phyloP scores from a whole-genome alignment of 2,888 invertebrate genomes.

The Dioctria rufipes region DNA sequence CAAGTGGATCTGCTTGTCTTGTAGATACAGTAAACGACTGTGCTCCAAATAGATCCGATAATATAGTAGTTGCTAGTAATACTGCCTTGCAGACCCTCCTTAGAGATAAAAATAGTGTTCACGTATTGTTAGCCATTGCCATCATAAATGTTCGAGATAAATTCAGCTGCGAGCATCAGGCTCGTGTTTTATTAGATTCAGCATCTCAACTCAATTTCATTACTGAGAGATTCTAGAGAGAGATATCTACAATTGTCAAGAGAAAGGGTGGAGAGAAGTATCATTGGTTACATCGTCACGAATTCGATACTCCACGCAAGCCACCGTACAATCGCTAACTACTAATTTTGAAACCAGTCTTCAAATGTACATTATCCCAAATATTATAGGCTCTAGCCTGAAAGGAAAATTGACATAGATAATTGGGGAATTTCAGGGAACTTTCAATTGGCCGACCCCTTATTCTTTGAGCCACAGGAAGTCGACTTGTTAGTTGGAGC shows the following conservation, averaged over 20 bases:
- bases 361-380: neutral
- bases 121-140: neutral
- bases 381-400: neutral
- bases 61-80: neutral
- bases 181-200: too few species aligned
- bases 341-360: neutral
- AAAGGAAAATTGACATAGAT: conserved; percentile 8
- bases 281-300: too few species aligned
- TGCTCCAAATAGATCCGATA: neutral
- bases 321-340: neutral
- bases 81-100: neutral
- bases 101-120: neutral
- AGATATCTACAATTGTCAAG: too few species aligned
- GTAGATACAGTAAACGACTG: neutral
- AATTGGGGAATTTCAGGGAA: conserved; percentile 4
- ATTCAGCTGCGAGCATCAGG: neutral
- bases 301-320: neutral
- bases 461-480: too few species aligned
- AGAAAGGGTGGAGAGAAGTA: too few species aligned
- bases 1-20: too few species aligned
- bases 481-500: too few species aligned
- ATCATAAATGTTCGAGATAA: neutral
- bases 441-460: too few species aligned
- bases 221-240: too few species aligned
- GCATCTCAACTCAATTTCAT: too few species aligned